Conservation (phyloP, 2,113 vertebrate genomes). For the Pungitius pungitius region DNA sequence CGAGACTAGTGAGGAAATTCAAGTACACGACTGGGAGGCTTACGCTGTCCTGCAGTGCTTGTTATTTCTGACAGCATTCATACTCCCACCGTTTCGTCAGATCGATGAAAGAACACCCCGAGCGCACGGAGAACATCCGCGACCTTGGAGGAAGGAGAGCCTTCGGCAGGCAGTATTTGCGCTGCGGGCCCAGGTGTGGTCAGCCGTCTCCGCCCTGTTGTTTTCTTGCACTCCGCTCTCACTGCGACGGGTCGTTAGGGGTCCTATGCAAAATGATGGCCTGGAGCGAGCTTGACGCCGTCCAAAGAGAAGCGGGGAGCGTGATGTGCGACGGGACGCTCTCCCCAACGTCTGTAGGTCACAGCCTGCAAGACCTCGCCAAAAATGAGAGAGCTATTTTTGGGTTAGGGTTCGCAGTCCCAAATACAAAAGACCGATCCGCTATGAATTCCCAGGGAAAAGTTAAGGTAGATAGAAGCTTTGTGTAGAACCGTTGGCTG, state of each 20-base stretch:
- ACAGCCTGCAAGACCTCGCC: no score
- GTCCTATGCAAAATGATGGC: neutral
- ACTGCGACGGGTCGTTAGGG: neutral
- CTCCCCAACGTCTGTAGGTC: neutral
- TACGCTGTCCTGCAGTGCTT: neutral
- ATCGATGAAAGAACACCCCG: neutral
- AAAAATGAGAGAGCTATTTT: neutral
- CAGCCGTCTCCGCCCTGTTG: constrained; percentile 1
- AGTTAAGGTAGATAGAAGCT: neutral
- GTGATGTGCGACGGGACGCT: neutral
- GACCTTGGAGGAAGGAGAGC: constrained; percentile 15
- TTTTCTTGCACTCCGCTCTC: neutral
- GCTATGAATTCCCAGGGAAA: neutral
- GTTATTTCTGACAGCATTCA: neutral
- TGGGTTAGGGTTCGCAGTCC: neutral
- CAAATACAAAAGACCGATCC: neutral
- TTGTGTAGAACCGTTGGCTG: neutral
- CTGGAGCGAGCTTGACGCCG: neutral
- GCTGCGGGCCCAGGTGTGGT: constrained; percentile 17
- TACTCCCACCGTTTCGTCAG: neutral
- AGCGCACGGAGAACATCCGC: neutral
- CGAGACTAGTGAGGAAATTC: constrained; percentile 9
- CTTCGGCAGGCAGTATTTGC: constrained; percentile 23
- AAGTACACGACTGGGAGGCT: neutral
- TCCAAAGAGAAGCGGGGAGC: neutral